Percentiles rank a stretch among this genome's conserved stretches.
These are phyloP conservation scores for Prosapia bicincta DNA, from an alignment of 2,888 invertebrate species.

Conservation along the genomic window DNA sequence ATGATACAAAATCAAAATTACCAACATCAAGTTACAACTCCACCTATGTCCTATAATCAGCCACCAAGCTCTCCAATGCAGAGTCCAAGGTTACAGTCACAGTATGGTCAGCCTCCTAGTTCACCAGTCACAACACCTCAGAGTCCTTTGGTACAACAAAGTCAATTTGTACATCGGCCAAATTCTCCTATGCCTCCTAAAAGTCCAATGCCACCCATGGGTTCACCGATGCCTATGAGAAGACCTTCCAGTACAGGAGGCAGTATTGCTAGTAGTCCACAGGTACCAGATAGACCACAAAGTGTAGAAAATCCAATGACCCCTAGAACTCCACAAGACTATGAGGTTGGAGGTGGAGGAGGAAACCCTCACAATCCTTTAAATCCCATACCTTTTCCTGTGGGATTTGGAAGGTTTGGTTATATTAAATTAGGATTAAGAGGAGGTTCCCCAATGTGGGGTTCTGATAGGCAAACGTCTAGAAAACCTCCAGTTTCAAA, in stretches of 20 bases:
- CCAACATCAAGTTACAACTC: slow-evolving; percentile 42
- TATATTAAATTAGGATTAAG: slow-evolving; percentile 57
- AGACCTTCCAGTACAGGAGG: slow-evolving; percentile 54
- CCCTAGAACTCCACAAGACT: slow-evolving; percentile 38
- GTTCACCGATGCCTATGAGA: slow-evolving; percentile 52
- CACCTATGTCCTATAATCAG: slow-evolving; percentile 48
- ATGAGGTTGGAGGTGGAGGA: slow-evolving; percentile 46
- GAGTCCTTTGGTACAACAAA: slow-evolving; percentile 39
- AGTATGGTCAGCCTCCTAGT: slow-evolving; percentile 43
- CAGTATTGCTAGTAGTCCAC: slow-evolving; percentile 47
- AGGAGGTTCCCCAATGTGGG: slow-evolving; percentile 44
- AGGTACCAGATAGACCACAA: slow-evolving; percentile 56
- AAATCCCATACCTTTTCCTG: slow-evolving; percentile 58
- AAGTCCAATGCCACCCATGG: too few species aligned
- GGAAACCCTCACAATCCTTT: slow-evolving; percentile 55
- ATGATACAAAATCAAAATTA: slow-evolving; percentile 24
- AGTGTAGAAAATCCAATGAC: slow-evolving; percentile 58
- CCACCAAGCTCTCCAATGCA: slow-evolving; percentile 46
- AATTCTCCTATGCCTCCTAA: slow-evolving; percentile 49
- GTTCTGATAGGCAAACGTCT: slow-evolving; percentile 35
- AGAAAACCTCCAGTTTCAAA: slow-evolving; percentile 30
- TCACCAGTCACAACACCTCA: slow-evolving; percentile 45
- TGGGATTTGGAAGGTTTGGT: slow-evolving; percentile 55
- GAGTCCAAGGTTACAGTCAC: slow-evolving; percentile 46
- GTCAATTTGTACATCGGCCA: slow-evolving; percentile 38